Base-by-base conservation (phyloP, 2,797 vertebrate genomes). In the Spheniscus humboldti region DNA sequence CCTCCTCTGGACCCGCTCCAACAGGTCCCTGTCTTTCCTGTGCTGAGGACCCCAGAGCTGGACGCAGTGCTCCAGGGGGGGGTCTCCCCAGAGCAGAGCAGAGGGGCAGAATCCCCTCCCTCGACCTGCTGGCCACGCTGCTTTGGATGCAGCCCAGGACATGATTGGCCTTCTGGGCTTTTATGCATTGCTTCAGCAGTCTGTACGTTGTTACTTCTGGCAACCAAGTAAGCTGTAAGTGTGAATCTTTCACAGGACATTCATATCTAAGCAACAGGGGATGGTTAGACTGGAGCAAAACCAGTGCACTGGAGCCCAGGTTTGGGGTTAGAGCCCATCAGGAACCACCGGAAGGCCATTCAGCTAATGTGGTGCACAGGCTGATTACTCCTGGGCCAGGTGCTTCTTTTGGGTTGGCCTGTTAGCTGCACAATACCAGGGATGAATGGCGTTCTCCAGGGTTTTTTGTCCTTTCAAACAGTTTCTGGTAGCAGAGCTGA, bases 231-330 rank as follows among this genome's bases (percentile, higher is more conserved):
- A 68, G 60, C 37, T 71, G 64, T 5, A 28, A 18, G 52, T n/a
- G 1, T 3, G 50, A 30, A 3, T 16, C 22, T 37, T 10, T 25
- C 72, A 8, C 45, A 45, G 78, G 60, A 27, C 12, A 4, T 6
- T 6, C 14, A 0, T 1, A 7, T 17, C 67, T 47, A 8, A 60
- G 25, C 37, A 37, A 2, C 11, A 2, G 4, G 20, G 35, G 10
- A 13, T 35, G 56, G 41, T 31, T 47, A 20, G 35, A 60, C 39
- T 52, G 43, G 59, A 47, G 47, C 35, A 63, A n/a, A 43, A 53
- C 16, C 50, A 60, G n/a, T 47, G 8, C 6, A 0, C 4, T 27
- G 55, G 41, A 63, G 67, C 48, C 55, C 22, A 15, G n/a, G 33
- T 18, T 23, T 57, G 37, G 37, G 45, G 25, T 66, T 27, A 6